phyloP scores from a whole-genome alignment of 2,113 vertebrate genomes.

The Gracilinanus agilis region DNA sequence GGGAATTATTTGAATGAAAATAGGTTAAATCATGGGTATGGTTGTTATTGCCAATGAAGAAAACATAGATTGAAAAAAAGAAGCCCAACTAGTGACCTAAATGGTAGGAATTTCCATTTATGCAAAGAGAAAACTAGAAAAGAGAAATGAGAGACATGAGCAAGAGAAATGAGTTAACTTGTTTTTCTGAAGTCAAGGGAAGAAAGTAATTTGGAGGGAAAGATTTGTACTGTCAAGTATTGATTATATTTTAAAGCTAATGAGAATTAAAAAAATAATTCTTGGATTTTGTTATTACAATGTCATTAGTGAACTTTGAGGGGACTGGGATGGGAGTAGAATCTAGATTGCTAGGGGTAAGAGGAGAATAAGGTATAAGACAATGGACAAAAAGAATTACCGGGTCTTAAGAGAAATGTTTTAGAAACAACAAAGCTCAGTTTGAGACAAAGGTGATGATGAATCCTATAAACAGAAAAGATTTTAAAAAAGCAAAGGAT shows the following conservation, averaged over 20 bases:
- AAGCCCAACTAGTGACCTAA: background rate
- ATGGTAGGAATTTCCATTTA: background rate
- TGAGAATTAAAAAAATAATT: background rate
- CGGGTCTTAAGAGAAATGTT: background rate
- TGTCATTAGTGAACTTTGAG: background rate
- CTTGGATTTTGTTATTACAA: background rate
- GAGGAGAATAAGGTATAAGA: background rate
- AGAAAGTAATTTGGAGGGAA: background rate
- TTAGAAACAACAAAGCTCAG: background rate
- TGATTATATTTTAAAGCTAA: background rate
- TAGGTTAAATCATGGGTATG: background rate
- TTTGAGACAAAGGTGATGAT: background rate
- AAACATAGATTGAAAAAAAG: background rate
- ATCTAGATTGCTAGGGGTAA: background rate
- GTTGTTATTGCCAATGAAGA: background rate
- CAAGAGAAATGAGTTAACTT: background rate
- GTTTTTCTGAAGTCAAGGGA: background rate
- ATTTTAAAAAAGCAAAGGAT: background rate
- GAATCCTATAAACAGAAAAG: background rate
- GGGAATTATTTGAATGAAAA: background rate
- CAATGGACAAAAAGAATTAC: background rate
- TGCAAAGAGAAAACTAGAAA: no score
- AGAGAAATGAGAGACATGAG: no score
- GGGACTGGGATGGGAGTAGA: background rate
- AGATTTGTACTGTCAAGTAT: background rate